Base-by-base conservation (phyloP, 2,113 vertebrate species). In the Benitochromis conjunctus region DNA sequence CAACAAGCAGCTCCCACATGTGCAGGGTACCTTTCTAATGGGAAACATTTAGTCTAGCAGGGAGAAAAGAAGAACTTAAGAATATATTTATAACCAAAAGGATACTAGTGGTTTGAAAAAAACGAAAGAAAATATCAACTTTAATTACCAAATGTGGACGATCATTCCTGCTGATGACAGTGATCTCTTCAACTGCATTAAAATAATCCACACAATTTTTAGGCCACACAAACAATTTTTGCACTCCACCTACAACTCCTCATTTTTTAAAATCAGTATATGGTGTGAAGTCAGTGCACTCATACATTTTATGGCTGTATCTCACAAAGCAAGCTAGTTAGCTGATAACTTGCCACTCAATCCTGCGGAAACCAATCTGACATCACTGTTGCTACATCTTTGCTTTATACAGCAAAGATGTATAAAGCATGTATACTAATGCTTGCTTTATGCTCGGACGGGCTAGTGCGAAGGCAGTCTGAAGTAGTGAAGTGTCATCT, bases 1-100 rank as follows among this genome's bases (percentile, higher is more conserved):
- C 48, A 76, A 76, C 57, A 85, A 79, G 80, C 74, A 29, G 60
- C 83, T 86, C 83, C 83, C 83, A 69, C 55, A 82, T 88, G 86
- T 56, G 55, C 43, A 79, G 53, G 78, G 53, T 51, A 57, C 31
- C 60, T 56, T 86, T 87, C 51, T 81, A 79, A 81, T 85, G 31
- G 58, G 69, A 43, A 62, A 71, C 48, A 81, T 54, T 53, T 60
- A 82, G 12, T 62, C 43, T 18, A 58, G 79, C 46, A 71, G 34
- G 34, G 29, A 60, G 29, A 78, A 26, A 18, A 18, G 4, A 56
- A 54, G 46, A 86, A 84, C 2, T 74, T 31, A 31, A 51, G 43
- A 74, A 0, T 13, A 3, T 41, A 38, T 13, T 66, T 13, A 74
- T 51, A 51, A 74, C 1, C 16, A 19, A 74, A 31, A 12, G 69